These are phyloP conservation scores for Hafferia zeledoni DNA, from an alignment of 2,797 vertebrate genomes.

Conservation along the genomic window DNA sequence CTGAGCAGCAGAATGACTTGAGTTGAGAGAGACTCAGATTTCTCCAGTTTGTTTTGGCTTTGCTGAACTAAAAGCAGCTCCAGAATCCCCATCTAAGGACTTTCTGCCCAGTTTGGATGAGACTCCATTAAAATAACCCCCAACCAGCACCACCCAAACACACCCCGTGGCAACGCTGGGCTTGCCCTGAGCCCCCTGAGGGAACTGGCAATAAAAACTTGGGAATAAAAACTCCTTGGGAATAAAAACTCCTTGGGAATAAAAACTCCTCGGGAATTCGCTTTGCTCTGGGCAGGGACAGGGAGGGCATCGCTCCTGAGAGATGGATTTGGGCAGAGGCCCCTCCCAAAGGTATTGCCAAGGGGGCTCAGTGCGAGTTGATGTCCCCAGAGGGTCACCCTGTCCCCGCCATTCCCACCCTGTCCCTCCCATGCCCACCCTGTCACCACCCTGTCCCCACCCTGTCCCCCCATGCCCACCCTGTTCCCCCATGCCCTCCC, in stretches of 20 bases:
- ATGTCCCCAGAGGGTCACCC: no score
- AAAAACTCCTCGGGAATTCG: neutral
- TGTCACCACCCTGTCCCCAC: no score
- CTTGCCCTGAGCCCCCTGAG: neutral
- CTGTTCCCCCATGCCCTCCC: no score
- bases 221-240: neutral
- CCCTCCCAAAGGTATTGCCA: no score
- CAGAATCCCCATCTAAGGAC: neutral
- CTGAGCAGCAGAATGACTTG: neutral
- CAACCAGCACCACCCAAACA: neutral
- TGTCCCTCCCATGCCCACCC: no score
- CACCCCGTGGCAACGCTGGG: neutral
- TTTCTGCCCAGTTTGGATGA: neutral
- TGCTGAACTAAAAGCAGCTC: neutral
- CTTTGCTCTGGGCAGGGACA: neutral
- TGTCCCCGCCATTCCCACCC: no score
- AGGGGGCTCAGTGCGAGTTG: no score
- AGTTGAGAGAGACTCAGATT: neutral
- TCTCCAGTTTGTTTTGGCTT: neutral
- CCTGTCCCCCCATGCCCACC: no score
- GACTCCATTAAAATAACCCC: neutral
- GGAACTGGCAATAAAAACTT: neutral
- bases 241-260: neutral
- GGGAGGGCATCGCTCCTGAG: neutral
- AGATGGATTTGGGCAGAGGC: rapidly evolving